Base-by-base conservation (phyloP, 2,797 vertebrate species). In the Nyctibius grandis region DNA sequence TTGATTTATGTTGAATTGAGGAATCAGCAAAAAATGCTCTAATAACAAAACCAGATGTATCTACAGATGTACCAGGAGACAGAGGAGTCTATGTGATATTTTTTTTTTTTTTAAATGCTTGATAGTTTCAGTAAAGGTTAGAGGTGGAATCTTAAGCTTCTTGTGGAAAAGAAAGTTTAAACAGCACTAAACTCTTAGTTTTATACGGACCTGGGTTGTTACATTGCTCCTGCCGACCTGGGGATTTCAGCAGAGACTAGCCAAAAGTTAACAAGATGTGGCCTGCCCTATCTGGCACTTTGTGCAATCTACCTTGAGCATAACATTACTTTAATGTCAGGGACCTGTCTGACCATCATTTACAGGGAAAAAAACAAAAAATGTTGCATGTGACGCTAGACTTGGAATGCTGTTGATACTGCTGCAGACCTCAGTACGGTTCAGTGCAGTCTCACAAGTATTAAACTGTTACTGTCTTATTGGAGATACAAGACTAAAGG, bases 321-420 rank as follows among this genome's bases (percentile, higher is more conserved):
- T 60, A 85, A 34, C 20, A 7, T 25, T 15, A 13, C 56, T 89
- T 78, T 68, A 44, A 15, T 75, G 26, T 34, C 18, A 25, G 42
- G 45, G 36, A 9, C 34, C 26, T 80, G 7, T 57, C 31, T 73
- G 57, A 65, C 34, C 16, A 29, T 56, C 9, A 4, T 31, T 60
- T 81, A 53, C 7, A 28, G 29, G 25, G 51, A 1, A 29, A 33
- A 10, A 31, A 21, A 5, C 3, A 6, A 48, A 6, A 48, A 38
- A 21, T 4, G 9, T 15, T 69, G 23, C 15, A 20, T 0, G 0
- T 31, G 25, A 20, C 56, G 23, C 36, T 76, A 38, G 56, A 50
- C 34, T 36, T 63, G 23, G 23, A 28, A 28, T 67, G 36, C 11
- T 78, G 16, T 69, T 48, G 29, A 21, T 45, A 8, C 29, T 48